Percentiles rank a stretch among this genome's conserved stretches.
Conservation (phyloP, 2,888 invertebrate genomes). For the Euspilapteryx auroguttella region DNA sequence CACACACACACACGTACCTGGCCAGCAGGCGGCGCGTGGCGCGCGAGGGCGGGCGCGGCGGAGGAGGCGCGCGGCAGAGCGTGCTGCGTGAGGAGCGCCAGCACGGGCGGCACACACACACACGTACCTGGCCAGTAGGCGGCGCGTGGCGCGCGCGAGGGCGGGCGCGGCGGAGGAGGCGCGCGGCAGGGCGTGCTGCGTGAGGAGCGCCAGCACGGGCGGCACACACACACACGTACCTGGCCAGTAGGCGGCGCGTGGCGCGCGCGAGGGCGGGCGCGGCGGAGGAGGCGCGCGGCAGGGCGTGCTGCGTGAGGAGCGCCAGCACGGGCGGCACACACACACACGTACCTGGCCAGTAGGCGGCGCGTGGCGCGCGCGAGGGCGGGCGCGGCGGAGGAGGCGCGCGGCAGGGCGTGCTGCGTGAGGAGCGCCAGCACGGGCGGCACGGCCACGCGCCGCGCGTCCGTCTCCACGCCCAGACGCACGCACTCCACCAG, state of each 20-base stretch:
- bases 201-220: slow-evolving; percentile 28
- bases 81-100: too few relatives aligned
- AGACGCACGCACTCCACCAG: slow-evolving; percentile 50
- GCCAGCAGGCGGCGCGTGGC: too few relatives aligned
- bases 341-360: slow-evolving; percentile 24
- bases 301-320: slow-evolving; percentile 31
- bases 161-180: slow-evolving; percentile 28
- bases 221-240: slow-evolving; percentile 33
- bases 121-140: slow-evolving; percentile 20
- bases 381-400: slow-evolving; percentile 28
- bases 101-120: too few relatives aligned
- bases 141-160: slow-evolving; percentile 34
- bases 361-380: slow-evolving; percentile 36
- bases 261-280: slow-evolving; percentile 36
- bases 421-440: slow-evolving; percentile 33
- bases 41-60: too few relatives aligned
- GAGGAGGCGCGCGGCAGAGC: too few relatives aligned
- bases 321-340: slow-evolving; percentile 32
- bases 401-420: slow-evolving; percentile 34
- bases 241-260: slow-evolving; percentile 28
- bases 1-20: too few relatives aligned
- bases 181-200: slow-evolving; percentile 35
- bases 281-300: slow-evolving; percentile 31
- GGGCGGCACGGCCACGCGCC: slow-evolving; percentile 37
- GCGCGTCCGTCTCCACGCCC: slow-evolving; percentile 49